Evolutionary conservation across 2,888 invertebrate species (phyloP), one percentile per base, ranked within the genome.

Genomic region (Drosophila anceps): DNA sequence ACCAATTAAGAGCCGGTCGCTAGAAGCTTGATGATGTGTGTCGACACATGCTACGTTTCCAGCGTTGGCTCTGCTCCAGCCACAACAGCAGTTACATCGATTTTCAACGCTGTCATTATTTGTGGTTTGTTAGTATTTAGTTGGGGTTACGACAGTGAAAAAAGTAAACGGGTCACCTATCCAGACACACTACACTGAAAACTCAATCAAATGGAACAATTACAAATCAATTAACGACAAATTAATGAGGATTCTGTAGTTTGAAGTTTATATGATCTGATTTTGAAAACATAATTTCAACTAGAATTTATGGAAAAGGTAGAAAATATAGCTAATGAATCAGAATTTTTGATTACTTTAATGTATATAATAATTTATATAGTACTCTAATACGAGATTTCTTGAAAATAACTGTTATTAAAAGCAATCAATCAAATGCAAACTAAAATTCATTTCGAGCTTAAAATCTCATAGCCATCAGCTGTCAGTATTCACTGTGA

Each of bases 1-100:
- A 81, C 90, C 87, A 86, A 86, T 88, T 81, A 84, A 84, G 81
- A 76, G 59, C 59, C 62, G 59, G 64, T 12, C 50, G 76, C 71
- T 76, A 59, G 77, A 6, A 58, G 77, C 71, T 65, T 41, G 67
- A 80, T 77, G 76, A 76, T 80, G 77, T 77, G 77, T 77, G 81
- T 77, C 81, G 75, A 74, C 76, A 79, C 68, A 79, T 73, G 63
- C 79, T 60, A 51, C 74, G 53, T 53, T 51, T 59, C 50, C 43
- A 35, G 57, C 60, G n/a, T 12, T 39, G 65, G n/a, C 79, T 37
- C 61, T 35, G 44, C 59, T 41, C 44, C 41, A 46, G 43, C 29
- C 12, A 61, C 57, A 61, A 44, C 44, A 9, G 4, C 29, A 63
- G 39, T 33, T 60, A 71, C 69, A 63, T 65, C 48, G 70, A 76